Evolutionary conservation across 2,797 vertebrate species (phyloP).

Genomic region (Adrianichthys oophorus): DNA sequence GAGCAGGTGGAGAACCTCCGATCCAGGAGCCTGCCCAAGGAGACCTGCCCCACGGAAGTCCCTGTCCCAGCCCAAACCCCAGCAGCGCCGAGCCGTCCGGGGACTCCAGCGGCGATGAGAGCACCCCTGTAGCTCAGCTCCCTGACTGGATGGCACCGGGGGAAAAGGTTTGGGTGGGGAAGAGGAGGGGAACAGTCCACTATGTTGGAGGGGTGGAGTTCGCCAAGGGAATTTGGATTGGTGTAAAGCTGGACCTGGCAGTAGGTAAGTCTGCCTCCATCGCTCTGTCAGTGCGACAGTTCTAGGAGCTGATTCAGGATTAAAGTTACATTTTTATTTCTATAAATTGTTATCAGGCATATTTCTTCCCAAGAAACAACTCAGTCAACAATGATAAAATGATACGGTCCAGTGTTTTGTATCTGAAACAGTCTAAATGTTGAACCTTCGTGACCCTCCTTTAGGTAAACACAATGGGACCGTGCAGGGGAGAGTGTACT

Average conservation of each 20-base stretch:
- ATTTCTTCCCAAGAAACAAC: not conserved
- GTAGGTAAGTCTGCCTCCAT: constrained; percentile 74
- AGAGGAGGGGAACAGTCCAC: constrained; percentile 79
- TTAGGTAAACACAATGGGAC: constrained; percentile 84
- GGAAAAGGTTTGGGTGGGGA: constrained; percentile 84
- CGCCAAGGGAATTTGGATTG: constrained; percentile 85
- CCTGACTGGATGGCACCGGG: constrained; percentile 82
- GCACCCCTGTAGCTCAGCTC: constrained; percentile 73
- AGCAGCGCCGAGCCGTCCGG: constrained; percentile 65
- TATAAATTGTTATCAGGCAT: not conserved
- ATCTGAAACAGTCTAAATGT: not conserved
- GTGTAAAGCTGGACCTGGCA: constrained; percentile 83
- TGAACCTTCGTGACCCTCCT: not conserved
- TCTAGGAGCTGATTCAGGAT: not conserved
- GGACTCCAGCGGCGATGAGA: constrained; percentile 78
- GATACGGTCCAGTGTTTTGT: not conserved
- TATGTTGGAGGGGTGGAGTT: constrained; percentile 87
- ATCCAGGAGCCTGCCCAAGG: constrained; percentile 73
- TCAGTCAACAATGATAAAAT: not conserved
- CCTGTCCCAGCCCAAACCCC: constrained; percentile 66
- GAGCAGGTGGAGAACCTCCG: constrained; percentile 70
- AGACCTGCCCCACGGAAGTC: constrained; percentile 71
- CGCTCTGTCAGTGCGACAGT: not conserved
- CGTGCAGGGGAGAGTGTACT: constrained; percentile 86
- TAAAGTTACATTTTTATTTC: too few relatives aligned